phyloP scores from a whole-genome alignment of 2,113 vertebrate genomes.

The Rhinolophus sinicus region DNA sequence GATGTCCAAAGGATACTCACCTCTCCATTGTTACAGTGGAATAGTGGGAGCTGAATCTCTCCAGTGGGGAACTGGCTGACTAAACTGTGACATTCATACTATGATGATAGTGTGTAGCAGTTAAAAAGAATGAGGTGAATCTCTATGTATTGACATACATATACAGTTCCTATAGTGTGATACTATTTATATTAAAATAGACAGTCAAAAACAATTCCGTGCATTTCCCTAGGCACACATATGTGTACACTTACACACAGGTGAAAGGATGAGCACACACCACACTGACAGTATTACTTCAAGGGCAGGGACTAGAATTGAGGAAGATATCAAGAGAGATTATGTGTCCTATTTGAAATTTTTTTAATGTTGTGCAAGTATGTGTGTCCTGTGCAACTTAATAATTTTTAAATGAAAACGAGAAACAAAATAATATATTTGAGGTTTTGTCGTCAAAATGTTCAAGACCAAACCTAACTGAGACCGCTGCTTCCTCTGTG shows the following conservation, averaged over 20 bases:
- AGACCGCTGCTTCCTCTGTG: neutral
- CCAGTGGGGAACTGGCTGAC: neutral
- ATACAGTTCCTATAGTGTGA: neutral
- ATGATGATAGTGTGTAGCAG: neutral
- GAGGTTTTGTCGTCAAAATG: neutral
- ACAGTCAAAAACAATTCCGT: neutral
- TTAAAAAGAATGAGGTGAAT: neutral
- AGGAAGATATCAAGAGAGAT: neutral
- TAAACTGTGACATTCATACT: neutral
- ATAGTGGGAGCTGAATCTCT: neutral
- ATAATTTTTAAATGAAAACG: constrained; percentile 18
- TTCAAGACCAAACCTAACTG: neutral
- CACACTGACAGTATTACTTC: neutral
- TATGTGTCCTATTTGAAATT: neutral
- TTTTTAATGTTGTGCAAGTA: neutral
- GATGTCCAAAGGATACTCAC: neutral
- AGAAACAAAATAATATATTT: neutral
- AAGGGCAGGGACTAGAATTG: neutral
- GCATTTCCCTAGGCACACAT: neutral
- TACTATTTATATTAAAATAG: neutral
- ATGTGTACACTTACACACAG: neutral
- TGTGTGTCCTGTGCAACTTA: neutral
- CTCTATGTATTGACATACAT: neutral
- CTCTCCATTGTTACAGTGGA: neutral
- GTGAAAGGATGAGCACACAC: neutral